Percentiles rank a stretch among this genome's conserved stretches.
phyloP scores from a whole-genome alignment of 2,797 vertebrate genomes.

The Trachops cirrhosus region DNA sequence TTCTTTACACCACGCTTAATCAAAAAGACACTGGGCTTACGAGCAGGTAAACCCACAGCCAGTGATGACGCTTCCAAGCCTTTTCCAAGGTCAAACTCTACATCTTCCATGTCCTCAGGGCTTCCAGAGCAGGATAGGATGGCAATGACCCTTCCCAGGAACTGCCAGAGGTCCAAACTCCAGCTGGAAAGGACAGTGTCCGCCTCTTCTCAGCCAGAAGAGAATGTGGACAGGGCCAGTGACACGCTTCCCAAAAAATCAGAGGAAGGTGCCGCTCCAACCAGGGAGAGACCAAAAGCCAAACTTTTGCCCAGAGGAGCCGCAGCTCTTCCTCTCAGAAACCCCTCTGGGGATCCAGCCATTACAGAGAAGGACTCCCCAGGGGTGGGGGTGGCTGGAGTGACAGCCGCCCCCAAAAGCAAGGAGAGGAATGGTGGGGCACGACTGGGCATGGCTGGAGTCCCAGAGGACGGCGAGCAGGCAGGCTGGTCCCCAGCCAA shows the following conservation, averaged over 20 bases:
- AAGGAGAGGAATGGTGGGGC: constrained; percentile 85
- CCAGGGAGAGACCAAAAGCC: constrained; percentile 96
- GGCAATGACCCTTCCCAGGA: constrained; percentile 89
- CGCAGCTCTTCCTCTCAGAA: constrained; percentile 79
- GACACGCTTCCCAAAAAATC: constrained; percentile 88
- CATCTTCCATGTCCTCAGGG: constrained; percentile 98
- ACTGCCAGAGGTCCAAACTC: constrained; percentile 93
- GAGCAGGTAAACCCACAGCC: constrained; percentile 91
- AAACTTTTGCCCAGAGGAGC: constrained; percentile 92
- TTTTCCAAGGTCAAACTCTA: constrained; percentile 98
- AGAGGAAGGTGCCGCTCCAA: constrained; percentile 92
- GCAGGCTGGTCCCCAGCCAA: constrained; percentile 92
- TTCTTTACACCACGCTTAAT: constrained; percentile 99
- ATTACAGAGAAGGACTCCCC: constrained; percentile 79
- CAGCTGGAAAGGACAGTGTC: constrained; percentile 91
- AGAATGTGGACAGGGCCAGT: constrained; percentile 84
- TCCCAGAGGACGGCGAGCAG: constrained; percentile 84
- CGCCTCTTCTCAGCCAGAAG: constrained; percentile 86
- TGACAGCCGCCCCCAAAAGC: constrained; percentile 79
- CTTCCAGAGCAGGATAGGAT: constrained; percentile 95
- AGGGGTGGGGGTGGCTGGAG: constrained; percentile 69
- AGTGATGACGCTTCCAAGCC: constrained; percentile 90
- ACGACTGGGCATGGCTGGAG: constrained; percentile 75
- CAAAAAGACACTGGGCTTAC: constrained; percentile 97
- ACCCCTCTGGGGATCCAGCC: constrained; percentile 51